Evolutionary conservation across 2,113 vertebrate species (phyloP).

Genomic region (Lampris incognitus): DNA sequence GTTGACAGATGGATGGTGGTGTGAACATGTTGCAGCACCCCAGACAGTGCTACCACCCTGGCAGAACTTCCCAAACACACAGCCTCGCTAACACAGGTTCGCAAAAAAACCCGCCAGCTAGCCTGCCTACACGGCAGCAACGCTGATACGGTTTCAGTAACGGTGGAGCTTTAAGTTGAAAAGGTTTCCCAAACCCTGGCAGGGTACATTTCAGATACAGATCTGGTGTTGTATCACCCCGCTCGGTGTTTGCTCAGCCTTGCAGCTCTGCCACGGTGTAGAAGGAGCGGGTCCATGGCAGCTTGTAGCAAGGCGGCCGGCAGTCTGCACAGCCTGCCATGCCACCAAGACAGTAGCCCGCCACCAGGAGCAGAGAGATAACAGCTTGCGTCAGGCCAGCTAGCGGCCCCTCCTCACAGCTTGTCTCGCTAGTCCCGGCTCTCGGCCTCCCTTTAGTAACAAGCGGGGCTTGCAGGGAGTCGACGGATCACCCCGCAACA

Average conservation of each 20-base stretch:
- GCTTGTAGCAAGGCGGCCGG: slow-evolving; percentile 54
- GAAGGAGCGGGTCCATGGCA: slow-evolving; percentile 44
- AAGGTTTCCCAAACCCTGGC: slow-evolving; percentile 18
- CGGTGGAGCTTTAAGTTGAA: background rate
- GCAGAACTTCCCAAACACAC: slow-evolving; percentile 55
- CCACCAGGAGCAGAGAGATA: slow-evolving; percentile 34
- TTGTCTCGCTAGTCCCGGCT: slow-evolving; percentile 36
- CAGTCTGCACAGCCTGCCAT: slow-evolving; percentile 42
- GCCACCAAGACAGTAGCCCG: slow-evolving; percentile 38
- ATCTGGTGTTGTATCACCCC: slow-evolving; percentile 22
- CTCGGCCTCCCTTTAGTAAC: slow-evolving; percentile 48
- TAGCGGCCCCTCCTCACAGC: slow-evolving; percentile 60
- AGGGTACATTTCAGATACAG: slow-evolving; percentile 18
- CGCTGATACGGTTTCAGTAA: background rate
- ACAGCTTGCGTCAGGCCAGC: slow-evolving; percentile 63
- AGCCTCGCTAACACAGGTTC: slow-evolving; percentile 41
- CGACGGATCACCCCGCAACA: slow-evolving; percentile 66
- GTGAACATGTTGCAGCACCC: slow-evolving; percentile 74
- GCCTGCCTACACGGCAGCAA: slow-evolving; percentile 55
- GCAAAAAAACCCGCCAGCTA: slow-evolving; percentile 30
- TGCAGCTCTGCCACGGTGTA: slow-evolving; percentile 13
- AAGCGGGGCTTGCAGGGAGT: slow-evolving; percentile 60
- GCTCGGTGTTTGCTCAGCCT: slow-evolving; percentile 29
- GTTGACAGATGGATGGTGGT: slow-evolving; percentile 71
- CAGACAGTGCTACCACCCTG: slow-evolving; percentile 66